A percentile compares a stretch with the other conserved stretches of the same genome.
These are phyloP conservation scores for Gobio gobio DNA, from an alignment of 2,113 vertebrate species.

Conservation along the genomic window DNA sequence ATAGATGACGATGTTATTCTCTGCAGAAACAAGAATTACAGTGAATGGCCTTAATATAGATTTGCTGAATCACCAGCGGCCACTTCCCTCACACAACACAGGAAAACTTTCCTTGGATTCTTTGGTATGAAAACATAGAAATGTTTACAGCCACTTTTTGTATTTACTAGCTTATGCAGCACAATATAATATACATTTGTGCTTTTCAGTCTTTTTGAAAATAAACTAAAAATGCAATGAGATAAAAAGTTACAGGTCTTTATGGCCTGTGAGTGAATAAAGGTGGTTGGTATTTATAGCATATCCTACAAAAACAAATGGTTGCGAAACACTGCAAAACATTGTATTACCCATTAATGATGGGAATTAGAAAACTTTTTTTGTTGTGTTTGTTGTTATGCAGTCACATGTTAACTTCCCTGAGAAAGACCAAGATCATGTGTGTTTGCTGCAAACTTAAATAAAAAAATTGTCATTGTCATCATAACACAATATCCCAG, in stretches of 20 bases:
- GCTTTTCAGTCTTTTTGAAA: not conserved
- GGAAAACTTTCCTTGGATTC: not conserved
- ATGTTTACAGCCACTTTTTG: not conserved
- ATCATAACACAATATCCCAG: not conserved
- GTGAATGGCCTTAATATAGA: not conserved
- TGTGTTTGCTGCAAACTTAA: not conserved
- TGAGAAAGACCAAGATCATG: not conserved
- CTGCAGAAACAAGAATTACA: not conserved
- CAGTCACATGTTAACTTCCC: not conserved
- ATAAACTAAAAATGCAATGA: not conserved
- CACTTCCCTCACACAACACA: not conserved
- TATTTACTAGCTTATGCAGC: not conserved
- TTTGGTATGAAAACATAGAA: not conserved
- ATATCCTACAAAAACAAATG: not conserved
- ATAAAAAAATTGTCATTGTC: not conserved
- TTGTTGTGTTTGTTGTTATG: not conserved
- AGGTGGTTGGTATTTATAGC: not conserved
- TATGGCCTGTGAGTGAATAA: not conserved
- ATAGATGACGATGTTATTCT: not conserved
- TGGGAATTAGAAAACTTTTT: not conserved
- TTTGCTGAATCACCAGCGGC: not conserved
- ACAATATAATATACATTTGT: not conserved
- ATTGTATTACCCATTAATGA: not conserved
- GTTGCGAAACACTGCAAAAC: not conserved
- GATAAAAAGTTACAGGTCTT: not conserved